Conservation (phyloP, 2,888 invertebrate species). For the Erannis defoliaria region DNA sequence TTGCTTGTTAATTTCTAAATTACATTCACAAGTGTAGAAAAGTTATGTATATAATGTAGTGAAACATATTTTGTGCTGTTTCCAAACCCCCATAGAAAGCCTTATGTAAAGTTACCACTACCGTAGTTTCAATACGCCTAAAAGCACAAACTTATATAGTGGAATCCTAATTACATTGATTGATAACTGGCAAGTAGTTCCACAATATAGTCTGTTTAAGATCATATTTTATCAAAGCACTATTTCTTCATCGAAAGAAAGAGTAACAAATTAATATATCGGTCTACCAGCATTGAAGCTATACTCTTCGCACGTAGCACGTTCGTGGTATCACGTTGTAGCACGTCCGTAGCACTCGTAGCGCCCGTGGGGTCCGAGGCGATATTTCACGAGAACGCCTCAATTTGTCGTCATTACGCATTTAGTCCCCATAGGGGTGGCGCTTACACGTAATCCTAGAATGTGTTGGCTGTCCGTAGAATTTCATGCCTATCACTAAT, state of each 20-base stretch:
- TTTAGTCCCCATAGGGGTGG: slow-evolving; percentile 16
- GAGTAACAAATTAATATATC: slow-evolving; percentile 22
- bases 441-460: slow-evolving; percentile 4
- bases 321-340: slow-evolving; percentile 11
- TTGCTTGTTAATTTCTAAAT: too few species aligned
- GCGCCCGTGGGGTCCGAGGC: slow-evolving; percentile 34
- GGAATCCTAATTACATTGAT: too few species aligned
- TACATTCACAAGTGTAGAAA: too few species aligned
- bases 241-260: neutral
- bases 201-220: too few species aligned
- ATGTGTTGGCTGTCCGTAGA: neutral
- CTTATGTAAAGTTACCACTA: too few species aligned
- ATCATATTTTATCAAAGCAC: too few species aligned
- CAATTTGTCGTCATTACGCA: slow-evolving; percentile 62
- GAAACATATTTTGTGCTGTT: too few species aligned
- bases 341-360: slow-evolving; percentile 23
- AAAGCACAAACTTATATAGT: too few species aligned
- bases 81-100: too few species aligned
- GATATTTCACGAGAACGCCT: slow-evolving; percentile 52
- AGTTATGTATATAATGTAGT: too few species aligned
- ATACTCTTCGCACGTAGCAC: slow-evolving; percentile 15
- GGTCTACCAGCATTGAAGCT: slow-evolving; percentile 18
- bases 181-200: too few species aligned
- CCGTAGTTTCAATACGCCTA: too few species aligned
- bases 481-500: neutral